Conservation (phyloP, 2,888 invertebrate genomes). For the Mythimna ferrago region DNA sequence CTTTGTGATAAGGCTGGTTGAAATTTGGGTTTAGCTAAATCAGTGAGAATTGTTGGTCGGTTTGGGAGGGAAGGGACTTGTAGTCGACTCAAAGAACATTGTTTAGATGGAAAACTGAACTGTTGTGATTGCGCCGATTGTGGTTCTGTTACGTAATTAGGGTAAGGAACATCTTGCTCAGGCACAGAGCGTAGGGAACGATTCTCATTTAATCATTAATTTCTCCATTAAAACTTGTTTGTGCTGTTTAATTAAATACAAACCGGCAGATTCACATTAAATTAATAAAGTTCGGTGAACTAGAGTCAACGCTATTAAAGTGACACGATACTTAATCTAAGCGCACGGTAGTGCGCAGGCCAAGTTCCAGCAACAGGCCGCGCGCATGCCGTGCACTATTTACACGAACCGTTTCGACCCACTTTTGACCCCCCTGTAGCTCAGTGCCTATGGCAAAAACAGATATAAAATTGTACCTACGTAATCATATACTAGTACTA, state of each 20-base stretch:
- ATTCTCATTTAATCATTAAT: slow-evolving; percentile 14
- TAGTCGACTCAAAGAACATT: neutral
- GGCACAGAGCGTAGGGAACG: neutral
- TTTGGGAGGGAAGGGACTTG: neutral
- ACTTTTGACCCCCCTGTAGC: too few species aligned
- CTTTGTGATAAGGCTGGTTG: neutral
- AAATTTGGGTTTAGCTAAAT: neutral
- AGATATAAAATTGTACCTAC: too few species aligned
- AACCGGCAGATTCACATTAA: slow-evolving; percentile 28
- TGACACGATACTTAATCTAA: slow-evolving; percentile 16
- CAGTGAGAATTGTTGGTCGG: neutral
- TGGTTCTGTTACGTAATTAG: slow-evolving; percentile 17
- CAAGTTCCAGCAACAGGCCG: too few species aligned
- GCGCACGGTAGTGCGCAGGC: too few species aligned
- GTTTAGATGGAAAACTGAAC: slow-evolving; percentile 22
- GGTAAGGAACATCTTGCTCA: slow-evolving; percentile 14
- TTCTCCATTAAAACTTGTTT: slow-evolving; percentile 48
- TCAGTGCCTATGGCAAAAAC: too few species aligned
- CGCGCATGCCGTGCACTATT: too few species aligned
- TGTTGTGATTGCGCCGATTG: slow-evolving; percentile 25
- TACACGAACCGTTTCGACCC: too few species aligned
- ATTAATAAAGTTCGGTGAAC: slow-evolving; percentile 42
- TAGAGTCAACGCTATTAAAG: slow-evolving; percentile 26
- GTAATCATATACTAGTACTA: too few species aligned
- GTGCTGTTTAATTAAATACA: slow-evolving; percentile 20